Base-by-base conservation (phyloP, 2,113 vertebrate genomes). In the Pungitius pungitius region DNA sequence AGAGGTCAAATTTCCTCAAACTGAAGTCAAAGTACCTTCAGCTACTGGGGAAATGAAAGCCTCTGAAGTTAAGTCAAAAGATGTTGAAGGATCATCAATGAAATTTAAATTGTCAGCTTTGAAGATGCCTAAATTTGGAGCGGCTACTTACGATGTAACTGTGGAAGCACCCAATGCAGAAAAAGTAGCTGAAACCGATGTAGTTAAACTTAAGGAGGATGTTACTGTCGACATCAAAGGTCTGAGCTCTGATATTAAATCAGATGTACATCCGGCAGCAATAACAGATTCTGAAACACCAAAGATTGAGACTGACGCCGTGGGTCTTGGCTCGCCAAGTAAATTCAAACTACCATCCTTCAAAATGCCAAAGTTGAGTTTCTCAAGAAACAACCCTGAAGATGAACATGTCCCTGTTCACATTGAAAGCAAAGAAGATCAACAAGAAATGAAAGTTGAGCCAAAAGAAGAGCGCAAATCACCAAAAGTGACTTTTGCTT, bases 321-420 rank as follows among this genome's bases (percentile, higher is more conserved):
- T 15, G 15, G 59, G 26, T 68, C 84, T 60, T 3, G 76, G 51
- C 37, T 91, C 92, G 49, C 88, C 91, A 40, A 92, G 85, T 75
- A 93, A 88, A 90, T 93, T 93, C 52, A 92, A 92, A 87, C 35
- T 92, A 20, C 88, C 90, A 11, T 77, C 49, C 7, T 89, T 93
- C 54, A 92, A 91, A 87, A 91, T 92, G 88, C 89, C 91, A 61
- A 88, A 15, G 24, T 37, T 93, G 6, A 83, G 76, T 71, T 75
- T 92, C 58, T 89, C 91, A 60, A 91, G 18, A 71, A 0, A 83
- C 26, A 85, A 88, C 82, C 51, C 82, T 39, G 89, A 92, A 45
- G 87, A 85, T 9, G 84, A 84, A 81, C 33, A 69, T 22, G 13
- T 42, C 13, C 35, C 66, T 33, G 67, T 22, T 67, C 83, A 90